Conservation (phyloP, 1,140 invertebrate genomes). For the Alviniconcha marisindica region DNA sequence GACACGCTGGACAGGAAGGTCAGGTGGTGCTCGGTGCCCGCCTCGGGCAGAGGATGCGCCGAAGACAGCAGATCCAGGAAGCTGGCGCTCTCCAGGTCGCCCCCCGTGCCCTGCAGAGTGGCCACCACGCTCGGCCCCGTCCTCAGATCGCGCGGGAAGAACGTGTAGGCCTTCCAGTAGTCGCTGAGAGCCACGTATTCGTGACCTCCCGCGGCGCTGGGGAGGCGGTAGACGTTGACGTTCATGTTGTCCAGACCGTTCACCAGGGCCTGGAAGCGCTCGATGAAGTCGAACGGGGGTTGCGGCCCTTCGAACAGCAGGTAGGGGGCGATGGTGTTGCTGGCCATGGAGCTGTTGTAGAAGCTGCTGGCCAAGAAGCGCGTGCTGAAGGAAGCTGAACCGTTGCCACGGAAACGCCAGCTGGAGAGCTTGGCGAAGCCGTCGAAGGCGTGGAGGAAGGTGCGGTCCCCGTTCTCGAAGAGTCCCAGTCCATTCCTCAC, state of each 20-base stretch:
- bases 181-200: conserved; percentile 65
- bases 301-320: conserved; percentile 61
- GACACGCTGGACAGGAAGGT: conserved; percentile 61
- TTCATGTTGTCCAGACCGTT: conserved; percentile 70
- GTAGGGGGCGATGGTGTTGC: conserved; percentile 61
- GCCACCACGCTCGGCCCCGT: conserved; percentile 47
- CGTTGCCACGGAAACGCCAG: conserved; percentile 64
- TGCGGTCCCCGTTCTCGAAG: conserved; percentile 61
- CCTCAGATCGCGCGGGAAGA: conserved; percentile 52
- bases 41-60: conserved; percentile 66
- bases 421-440: conserved; percentile 66
- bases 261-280: conserved; percentile 56
- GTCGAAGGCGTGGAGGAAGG: conserved; percentile 64
- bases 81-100: neutral
- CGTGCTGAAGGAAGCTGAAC: conserved; percentile 58
- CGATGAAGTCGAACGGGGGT: conserved; percentile 57
- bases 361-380: conserved; percentile 58
- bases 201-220: conserved; percentile 31
- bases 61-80: conserved; percentile 63
- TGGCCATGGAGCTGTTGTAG: conserved; percentile 59
- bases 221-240: conserved; percentile 63
- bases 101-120: neutral
- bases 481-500: conserved; percentile 67
- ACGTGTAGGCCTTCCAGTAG: conserved; percentile 68
- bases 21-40: conserved; percentile 55